A percentile compares a stretch with the other conserved stretches of the same genome.
phyloP scores from a whole-genome alignment of 2,797 vertebrate genomes.

The Harpagifer antarcticus region DNA sequence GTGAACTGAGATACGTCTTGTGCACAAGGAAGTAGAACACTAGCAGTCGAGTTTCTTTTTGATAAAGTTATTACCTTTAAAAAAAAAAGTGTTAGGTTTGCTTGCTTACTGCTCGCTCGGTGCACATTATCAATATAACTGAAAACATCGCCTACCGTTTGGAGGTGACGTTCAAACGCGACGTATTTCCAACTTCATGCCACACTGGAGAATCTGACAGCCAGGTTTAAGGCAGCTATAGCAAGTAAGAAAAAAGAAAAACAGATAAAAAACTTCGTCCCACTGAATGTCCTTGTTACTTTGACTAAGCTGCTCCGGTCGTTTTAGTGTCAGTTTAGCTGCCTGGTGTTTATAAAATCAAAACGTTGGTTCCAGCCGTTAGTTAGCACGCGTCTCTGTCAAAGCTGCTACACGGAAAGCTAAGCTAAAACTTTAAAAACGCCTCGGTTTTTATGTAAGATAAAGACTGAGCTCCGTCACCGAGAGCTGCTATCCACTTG shows the following conservation, averaged over 20 bases:
- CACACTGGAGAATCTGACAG: background rate
- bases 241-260: background rate
- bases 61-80: background rate
- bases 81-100: background rate
- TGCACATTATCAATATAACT: background rate
- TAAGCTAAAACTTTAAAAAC: conserved; percentile 1
- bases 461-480: conserved; percentile 7
- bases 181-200: conserved; percentile 20
- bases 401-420: background rate
- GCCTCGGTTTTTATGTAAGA: conserved; percentile 1
- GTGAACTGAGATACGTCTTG: background rate
- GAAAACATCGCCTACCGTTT: conserved; percentile 62
- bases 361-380: conserved; percentile 2
- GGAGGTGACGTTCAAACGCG: conserved; percentile 42
- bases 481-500: conserved; percentile 16
- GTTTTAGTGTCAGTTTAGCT: background rate
- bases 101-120: background rate
- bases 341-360: background rate
- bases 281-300: background rate
- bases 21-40: background rate
- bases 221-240: background rate
- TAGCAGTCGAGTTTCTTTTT: background rate
- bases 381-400: conserved; percentile 21
- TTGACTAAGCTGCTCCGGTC: background rate
- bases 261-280: conserved; percentile 9